Evolutionary conservation across 1,140 invertebrate species (phyloP).

Genomic region (Bombyx mori): DNA sequence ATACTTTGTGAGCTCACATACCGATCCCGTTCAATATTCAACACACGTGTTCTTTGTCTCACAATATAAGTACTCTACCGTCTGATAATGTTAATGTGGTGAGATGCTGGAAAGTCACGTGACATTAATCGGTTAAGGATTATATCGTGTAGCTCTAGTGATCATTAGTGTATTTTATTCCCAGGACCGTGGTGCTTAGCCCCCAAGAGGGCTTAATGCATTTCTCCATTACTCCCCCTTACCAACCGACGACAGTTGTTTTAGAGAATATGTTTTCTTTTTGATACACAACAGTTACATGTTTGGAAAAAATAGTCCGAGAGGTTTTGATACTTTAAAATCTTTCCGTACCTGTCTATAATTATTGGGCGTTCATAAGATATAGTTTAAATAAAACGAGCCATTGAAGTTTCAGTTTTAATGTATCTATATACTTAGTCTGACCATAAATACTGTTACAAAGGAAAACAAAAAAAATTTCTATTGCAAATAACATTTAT

Average conservation of each 20-base stretch:
- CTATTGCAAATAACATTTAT: too few relatives aligned
- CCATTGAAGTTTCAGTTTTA: too few relatives aligned
- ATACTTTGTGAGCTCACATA: background rate
- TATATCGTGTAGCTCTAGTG: constrained; percentile 17
- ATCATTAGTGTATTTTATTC: constrained; percentile 56
- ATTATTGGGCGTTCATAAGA: too few relatives aligned
- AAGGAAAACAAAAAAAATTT: too few relatives aligned
- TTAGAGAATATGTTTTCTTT: too few relatives aligned
- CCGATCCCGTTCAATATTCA: constrained; percentile 1
- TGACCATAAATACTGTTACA: too few relatives aligned
- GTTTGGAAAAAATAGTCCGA: too few relatives aligned
- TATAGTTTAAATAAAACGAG: too few relatives aligned
- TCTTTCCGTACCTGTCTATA: too few relatives aligned
- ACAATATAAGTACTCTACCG: constrained; percentile 1
- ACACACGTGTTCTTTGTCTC: constrained; percentile 2
- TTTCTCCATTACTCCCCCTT: constrained; percentile 51
- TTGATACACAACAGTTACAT: too few relatives aligned
- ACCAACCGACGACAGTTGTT: constrained; percentile 11
- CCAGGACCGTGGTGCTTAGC: constrained; percentile 24
- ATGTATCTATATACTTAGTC: too few relatives aligned
- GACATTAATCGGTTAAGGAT: constrained; percentile 21
- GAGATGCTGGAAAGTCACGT: constrained; percentile 9
- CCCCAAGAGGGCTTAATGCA: constrained; percentile 40
- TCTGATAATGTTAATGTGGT: constrained; percentile 6
- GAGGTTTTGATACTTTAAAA: too few relatives aligned